These are phyloP conservation scores for Drosophila baimaii DNA, from an alignment of 1,140 invertebrate species.

Conservation along the genomic window DNA sequence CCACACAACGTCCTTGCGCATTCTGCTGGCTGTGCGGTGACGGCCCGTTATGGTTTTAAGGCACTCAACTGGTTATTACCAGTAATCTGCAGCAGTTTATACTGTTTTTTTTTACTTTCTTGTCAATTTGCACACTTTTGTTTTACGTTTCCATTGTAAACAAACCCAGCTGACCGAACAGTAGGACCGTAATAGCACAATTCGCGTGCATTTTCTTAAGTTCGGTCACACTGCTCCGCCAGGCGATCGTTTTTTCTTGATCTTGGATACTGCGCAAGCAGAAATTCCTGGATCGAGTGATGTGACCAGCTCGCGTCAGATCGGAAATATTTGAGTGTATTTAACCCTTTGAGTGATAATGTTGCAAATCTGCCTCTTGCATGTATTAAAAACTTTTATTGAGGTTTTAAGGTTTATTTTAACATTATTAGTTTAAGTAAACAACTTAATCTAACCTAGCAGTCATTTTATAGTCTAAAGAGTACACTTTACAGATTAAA, in stretches of 20 bases:
- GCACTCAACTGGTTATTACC: slow-evolving; percentile 20
- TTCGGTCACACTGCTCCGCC: neutral
- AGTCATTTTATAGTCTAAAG: neutral
- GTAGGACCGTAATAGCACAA: slow-evolving; percentile 3
- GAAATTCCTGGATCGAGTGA: slow-evolving; percentile 10
- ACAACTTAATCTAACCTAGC: neutral
- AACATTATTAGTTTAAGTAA: neutral
- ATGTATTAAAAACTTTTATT: neutral
- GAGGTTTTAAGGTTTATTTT: neutral
- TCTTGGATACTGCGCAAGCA: neutral
- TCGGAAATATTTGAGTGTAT: neutral
- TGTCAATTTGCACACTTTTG: slow-evolving; percentile 22
- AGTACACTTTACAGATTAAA: neutral
- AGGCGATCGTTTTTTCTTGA: slow-evolving; percentile 1
- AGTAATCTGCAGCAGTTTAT: slow-evolving; percentile 3
- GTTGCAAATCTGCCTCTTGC: neutral
- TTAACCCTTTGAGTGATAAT: neutral
- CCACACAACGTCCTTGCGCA: slow-evolving; percentile 44
- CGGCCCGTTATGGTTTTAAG: slow-evolving; percentile 11
- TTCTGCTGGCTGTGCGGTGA: slow-evolving; percentile 25
- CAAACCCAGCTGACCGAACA: slow-evolving; percentile 16
- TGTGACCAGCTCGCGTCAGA: neutral
- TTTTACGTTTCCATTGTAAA: slow-evolving; percentile 25
- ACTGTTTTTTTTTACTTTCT: slow-evolving; percentile 18
- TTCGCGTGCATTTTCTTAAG: neutral